These are phyloP conservation scores for Lophura nycthemera DNA, from an alignment of 2,113 vertebrate species.

Conservation along the genomic window DNA sequence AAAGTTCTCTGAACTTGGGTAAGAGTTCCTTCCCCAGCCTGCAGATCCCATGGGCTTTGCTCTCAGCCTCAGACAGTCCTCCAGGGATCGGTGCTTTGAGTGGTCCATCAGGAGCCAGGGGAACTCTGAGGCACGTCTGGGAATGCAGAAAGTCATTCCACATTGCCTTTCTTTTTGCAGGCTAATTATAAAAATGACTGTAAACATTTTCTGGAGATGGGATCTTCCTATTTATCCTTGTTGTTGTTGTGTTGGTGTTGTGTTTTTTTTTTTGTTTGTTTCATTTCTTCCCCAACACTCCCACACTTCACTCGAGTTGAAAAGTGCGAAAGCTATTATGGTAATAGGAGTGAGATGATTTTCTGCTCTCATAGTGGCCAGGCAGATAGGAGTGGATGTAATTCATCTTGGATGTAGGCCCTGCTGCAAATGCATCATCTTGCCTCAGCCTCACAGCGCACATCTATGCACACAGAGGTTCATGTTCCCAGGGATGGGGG, in stretches of 20 bases:
- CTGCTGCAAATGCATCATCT: not conserved
- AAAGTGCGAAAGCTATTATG: slow-evolving; percentile 63
- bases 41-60: not conserved
- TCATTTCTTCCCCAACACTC: not conserved
- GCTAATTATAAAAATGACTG: slow-evolving; percentile 13
- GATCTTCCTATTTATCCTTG: not conserved
- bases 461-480: accelerated
- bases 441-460: not conserved
- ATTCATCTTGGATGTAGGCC: slow-evolving; percentile 41
- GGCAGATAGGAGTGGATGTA: slow-evolving; percentile 15
- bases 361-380: slow-evolving; percentile 26
- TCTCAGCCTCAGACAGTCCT: not conserved
- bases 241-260: not conserved
- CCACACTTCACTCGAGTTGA: slow-evolving; percentile 11
- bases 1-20: not conserved
- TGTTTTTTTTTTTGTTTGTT: not conserved
- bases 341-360: slow-evolving; percentile 26
- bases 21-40: not conserved
- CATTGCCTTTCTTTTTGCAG: not conserved
- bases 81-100: slow-evolving; percentile 1
- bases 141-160: not conserved
- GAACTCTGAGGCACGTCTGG: not conserved
- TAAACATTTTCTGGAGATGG: slow-evolving; percentile 18
- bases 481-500: not conserved
- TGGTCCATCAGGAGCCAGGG: not conserved